phyloP scores from a whole-genome alignment of 2,888 invertebrate species.

The Conomelus anceps region DNA sequence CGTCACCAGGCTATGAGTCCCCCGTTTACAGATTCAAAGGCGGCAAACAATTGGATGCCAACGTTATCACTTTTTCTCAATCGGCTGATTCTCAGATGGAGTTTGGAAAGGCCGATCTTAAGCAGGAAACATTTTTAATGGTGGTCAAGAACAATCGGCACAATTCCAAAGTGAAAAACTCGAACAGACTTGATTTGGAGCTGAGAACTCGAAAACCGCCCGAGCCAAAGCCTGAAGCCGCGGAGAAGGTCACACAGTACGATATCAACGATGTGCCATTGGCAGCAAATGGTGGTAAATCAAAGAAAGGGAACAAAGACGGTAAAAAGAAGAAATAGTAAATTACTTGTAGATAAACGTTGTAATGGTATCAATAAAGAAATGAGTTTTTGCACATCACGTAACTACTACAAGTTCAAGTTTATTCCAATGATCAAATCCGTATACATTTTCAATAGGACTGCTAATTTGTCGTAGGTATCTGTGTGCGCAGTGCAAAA shows the following conservation, averaged over 20 bases:
- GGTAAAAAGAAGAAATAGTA: neutral
- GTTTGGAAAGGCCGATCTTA: neutral
- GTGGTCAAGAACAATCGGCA: neutral
- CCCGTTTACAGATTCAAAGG: neutral
- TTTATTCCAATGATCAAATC: no score
- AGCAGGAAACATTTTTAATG: neutral
- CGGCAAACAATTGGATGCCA: neutral
- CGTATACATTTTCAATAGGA: no score
- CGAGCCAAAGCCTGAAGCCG: neutral
- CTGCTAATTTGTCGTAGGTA: no score
- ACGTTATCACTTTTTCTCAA: neutral
- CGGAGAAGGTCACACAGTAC: neutral
- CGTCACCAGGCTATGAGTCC: neutral
- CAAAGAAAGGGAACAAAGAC: neutral
- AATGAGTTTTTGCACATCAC: no score
- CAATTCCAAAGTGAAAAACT: neutral
- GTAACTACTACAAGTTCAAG: no score
- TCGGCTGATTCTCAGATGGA: neutral
- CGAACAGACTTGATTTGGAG: neutral
- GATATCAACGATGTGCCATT: neutral
- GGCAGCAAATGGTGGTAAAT: neutral
- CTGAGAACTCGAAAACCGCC: neutral
- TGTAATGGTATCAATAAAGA: no score
- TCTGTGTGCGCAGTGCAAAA: no score
- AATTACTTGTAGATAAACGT: no score